A percentile compares a stretch with the other conserved stretches of the same genome.
These are phyloP conservation scores for Neodiprion pinetum DNA, from an alignment of 1,140 invertebrate genomes.

Conservation along the genomic window DNA sequence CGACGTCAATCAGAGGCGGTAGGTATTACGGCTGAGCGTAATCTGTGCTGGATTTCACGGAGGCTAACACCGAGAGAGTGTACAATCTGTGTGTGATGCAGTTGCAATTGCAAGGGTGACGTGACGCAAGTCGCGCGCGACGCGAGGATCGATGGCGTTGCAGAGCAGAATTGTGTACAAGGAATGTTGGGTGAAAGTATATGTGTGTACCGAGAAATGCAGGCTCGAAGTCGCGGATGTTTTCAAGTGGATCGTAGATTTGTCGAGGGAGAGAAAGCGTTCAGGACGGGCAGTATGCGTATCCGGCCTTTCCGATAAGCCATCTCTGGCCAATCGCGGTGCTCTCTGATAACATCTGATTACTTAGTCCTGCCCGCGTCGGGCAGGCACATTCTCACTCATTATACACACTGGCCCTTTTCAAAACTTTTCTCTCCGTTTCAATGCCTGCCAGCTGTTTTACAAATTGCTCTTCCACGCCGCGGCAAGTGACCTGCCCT, in stretches of 20 bases:
- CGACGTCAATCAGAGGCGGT: no score
- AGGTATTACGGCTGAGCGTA: no score
- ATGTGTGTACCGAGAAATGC: background rate
- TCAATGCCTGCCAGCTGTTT: background rate
- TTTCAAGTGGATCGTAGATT: constrained; percentile 7
- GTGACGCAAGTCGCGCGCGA: background rate
- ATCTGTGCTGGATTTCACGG: no score
- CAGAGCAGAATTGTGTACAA: background rate
- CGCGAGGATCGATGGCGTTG: background rate
- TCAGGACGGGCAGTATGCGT: constrained; percentile 31
- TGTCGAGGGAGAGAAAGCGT: constrained; percentile 1
- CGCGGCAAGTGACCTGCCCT: background rate
- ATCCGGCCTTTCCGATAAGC: constrained; percentile 42
- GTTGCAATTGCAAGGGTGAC: constrained; percentile 1
- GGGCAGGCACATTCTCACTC: constrained; percentile 20
- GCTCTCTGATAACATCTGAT: constrained; percentile 49
- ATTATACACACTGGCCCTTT: constrained; percentile 18
- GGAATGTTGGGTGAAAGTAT: background rate
- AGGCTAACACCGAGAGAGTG: background rate
- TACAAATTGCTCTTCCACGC: background rate
- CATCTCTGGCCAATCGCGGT: constrained; percentile 42
- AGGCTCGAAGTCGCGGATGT: background rate
- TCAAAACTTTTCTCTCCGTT: background rate
- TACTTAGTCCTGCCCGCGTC: constrained; percentile 34
- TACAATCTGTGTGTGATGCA: no score